Percentiles rank a stretch among this genome's conserved stretches.
Conservation (phyloP, 2,888 invertebrate species). For the Gerosis bhagava region DNA sequence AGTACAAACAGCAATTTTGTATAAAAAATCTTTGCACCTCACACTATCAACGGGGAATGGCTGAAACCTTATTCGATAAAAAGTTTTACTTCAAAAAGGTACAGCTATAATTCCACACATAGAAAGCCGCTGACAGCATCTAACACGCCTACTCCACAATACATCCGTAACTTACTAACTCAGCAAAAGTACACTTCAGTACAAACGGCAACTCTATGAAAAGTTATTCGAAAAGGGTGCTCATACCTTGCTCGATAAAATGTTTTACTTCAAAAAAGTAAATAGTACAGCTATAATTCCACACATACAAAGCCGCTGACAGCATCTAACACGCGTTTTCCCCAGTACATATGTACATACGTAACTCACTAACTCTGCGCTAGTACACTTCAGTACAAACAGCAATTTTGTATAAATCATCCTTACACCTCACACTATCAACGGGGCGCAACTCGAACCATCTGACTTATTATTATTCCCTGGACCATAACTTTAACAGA, state of each 20-base stretch:
- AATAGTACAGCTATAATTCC: too few species aligned
- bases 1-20: constrained; percentile 10
- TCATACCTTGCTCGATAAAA: too few species aligned
- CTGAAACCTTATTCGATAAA: too few species aligned
- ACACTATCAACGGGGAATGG: constrained; percentile 15
- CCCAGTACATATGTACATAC: too few species aligned
- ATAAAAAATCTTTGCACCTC: constrained; percentile 23
- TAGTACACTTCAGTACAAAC: not conserved
- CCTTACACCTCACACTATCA: constrained; percentile 23
- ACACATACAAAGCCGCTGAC: too few species aligned
- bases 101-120: too few species aligned
- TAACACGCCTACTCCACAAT: too few species aligned
- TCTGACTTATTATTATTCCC: constrained; percentile 27
- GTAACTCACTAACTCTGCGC: not conserved
- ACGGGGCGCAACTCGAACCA: constrained; percentile 14
- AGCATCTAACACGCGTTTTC: too few species aligned
- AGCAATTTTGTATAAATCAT: constrained; percentile 22
- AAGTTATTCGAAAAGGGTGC: constrained; percentile 4
- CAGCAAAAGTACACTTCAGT: not conserved
- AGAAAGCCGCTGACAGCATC: too few species aligned
- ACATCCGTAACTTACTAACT: too few species aligned
- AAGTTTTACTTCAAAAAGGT: too few species aligned
- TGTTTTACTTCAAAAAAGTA: too few species aligned
- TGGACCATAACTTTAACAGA: constrained; percentile 25
- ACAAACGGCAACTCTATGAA: constrained; percentile 12